Evolutionary conservation across 2,888 invertebrate genomes (phyloP), one percentile per base, ranked within the genome.

Genomic region (Mimachlamys varia): DNA sequence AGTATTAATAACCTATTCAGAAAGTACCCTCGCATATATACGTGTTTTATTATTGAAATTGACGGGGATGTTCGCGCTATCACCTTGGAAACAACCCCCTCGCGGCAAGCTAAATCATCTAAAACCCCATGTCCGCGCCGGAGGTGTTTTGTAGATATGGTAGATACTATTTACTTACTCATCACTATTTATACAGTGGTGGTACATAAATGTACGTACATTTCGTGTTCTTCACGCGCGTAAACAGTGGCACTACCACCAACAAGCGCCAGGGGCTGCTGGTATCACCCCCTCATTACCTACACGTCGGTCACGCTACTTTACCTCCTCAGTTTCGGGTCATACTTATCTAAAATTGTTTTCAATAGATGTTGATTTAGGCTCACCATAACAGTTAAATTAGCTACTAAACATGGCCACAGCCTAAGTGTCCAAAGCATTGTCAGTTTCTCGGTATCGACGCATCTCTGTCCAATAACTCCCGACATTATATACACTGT

Each of bases 311-410:
- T 76, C 76, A 76, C 33, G 33, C 33, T 27, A 10, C 22, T 33
- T 76, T 19, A 76, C 76, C 33, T 76, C 76, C 76, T 76, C 33
- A 76, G 19, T 76, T 76, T 76, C 76, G 76, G 76, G 76, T 76
- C 76, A 76, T 76, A 76, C 76, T 76, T 76, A 76, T 76, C 76
- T 76, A 33, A 76, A 76, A 27, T 76, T 76, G 76, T 76, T 76
- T 76, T 76, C 27, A 27, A 76, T 76, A 76, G 76, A 76, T 76
- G 76, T 76, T 76, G 76, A 76, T 27, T 76, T 76, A 33, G 76
- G 76, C 27, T 76, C 27, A 76, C 7, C 2, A 76, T 12, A 76
- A 33, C 76, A 76, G 7, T 10, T 76, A 33, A 22, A 76, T 33
- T 33, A 33, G 33, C 33, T 33, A 22, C 76, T 76, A 76, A 76